Conservation (phyloP, 2,888 invertebrate genomes). For the Sipha maydis region DNA sequence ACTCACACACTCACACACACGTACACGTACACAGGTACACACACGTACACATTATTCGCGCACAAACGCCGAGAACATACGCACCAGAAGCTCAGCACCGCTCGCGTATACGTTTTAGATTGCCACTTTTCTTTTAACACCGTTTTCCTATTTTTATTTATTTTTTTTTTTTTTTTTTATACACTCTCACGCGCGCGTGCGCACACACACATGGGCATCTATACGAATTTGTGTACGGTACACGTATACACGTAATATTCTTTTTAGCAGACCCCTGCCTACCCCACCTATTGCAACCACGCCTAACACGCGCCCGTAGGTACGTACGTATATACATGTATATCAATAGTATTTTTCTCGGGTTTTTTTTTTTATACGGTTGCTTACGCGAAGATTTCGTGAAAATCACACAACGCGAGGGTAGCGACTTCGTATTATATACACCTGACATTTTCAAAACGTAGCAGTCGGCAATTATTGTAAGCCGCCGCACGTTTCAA, state of each 20-base stretch:
- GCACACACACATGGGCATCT: too few species aligned
- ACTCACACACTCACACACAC: not conserved
- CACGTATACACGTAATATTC: not conserved
- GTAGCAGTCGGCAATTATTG: too few species aligned
- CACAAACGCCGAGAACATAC: not conserved
- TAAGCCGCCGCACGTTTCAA: too few species aligned
- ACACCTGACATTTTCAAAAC: too few species aligned
- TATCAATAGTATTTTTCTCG: not conserved
- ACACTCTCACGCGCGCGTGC: not conserved
- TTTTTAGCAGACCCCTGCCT: not conserved
- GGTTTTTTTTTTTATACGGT: not conserved
- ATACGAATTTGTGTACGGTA: not conserved
- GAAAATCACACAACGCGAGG: too few species aligned
- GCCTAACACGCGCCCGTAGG: too few species aligned
- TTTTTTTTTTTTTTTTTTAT: not conserved
- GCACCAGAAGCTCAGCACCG: not conserved
- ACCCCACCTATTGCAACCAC: not conserved
- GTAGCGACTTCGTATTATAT: too few species aligned
- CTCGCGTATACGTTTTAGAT: not conserved
- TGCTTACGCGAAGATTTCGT: not conserved
- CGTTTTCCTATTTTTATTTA: not conserved
- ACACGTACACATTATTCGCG: not conserved
- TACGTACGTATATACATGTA: not conserved
- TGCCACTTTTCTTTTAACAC: slow-evolving; percentile 44
- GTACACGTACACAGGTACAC: not conserved